Evolutionary conservation across 2,797 vertebrate species (phyloP).

Genomic region (Bovichtus diacanthus): DNA sequence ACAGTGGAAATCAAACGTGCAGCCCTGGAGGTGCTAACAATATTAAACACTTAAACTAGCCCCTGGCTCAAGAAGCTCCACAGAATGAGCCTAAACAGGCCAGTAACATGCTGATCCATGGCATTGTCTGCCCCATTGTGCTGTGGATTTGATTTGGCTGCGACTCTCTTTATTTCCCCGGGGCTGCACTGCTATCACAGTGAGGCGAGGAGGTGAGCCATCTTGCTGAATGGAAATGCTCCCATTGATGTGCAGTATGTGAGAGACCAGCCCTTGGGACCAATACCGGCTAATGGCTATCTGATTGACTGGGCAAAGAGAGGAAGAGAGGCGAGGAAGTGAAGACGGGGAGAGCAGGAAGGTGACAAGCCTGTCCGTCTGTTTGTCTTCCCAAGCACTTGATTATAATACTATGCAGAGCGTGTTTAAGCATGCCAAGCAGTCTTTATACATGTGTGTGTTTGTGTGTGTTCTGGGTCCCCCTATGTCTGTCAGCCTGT

Average conservation of each 20-base stretch:
- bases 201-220: slow-evolving; percentile 68
- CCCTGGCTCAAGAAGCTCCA: slow-evolving; percentile 22
- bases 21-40: slow-evolving; percentile 16
- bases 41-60: slow-evolving; percentile 39
- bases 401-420: slow-evolving; percentile 10
- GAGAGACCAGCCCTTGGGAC: slow-evolving; percentile 62
- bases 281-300: slow-evolving; percentile 72
- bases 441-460: slow-evolving; percentile 13
- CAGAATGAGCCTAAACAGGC: slow-evolving; percentile 47
- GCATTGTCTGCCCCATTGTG: slow-evolving; percentile 36
- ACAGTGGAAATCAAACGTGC: slow-evolving; percentile 37
- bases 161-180: slow-evolving; percentile 74
- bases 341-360: slow-evolving; percentile 33
- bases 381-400: slow-evolving; percentile 31
- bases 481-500: slow-evolving; percentile 15
- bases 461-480: background rate
- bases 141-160: slow-evolving; percentile 66
- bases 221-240: slow-evolving; percentile 73
- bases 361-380: slow-evolving; percentile 38
- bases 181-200: slow-evolving; percentile 67
- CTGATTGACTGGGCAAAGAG: slow-evolving; percentile 74
- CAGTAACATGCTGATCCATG: slow-evolving; percentile 51
- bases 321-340: slow-evolving; percentile 44
- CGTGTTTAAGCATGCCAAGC: slow-evolving; percentile 43
- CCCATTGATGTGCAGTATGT: slow-evolving; percentile 66